phyloP scores from a whole-genome alignment of 1,140 invertebrate species.

The Bathynomus jamesi region DNA sequence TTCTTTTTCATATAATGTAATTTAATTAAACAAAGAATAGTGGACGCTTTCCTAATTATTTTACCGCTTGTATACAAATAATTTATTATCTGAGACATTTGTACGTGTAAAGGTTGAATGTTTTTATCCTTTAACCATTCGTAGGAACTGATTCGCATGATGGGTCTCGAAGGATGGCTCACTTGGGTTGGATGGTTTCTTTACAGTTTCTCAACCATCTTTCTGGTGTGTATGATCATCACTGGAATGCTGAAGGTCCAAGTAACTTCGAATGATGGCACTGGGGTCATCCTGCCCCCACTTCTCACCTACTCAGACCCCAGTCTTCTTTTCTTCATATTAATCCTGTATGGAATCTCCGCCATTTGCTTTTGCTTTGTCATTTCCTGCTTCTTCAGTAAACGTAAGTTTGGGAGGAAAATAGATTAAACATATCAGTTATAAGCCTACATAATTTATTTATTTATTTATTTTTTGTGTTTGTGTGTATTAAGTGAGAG shows the following conservation, averaged over 20 bases:
- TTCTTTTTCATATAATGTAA: too few relatives aligned
- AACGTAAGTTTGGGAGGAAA: slow-evolving; percentile 30
- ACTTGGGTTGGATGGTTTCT: slow-evolving; percentile 13
- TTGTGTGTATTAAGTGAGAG: background rate
- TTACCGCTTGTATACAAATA: too few relatives aligned
- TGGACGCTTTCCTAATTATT: too few relatives aligned
- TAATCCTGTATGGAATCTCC: slow-evolving; percentile 25
- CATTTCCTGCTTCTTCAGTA: slow-evolving; percentile 31
- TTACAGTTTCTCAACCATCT: slow-evolving; percentile 1
- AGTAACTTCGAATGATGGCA: slow-evolving; percentile 2
- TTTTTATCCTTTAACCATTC: too few relatives aligned
- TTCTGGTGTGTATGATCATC: background rate
- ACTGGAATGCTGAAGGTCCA: slow-evolving; percentile 7
- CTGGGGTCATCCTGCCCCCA: slow-evolving; percentile 2
- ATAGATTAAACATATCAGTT: background rate
- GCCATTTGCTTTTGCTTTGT: slow-evolving; percentile 29
- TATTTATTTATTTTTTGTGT: background rate
- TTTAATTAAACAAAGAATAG: too few relatives aligned
- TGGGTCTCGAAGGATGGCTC: slow-evolving; percentile 10
- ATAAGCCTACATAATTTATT: background rate
- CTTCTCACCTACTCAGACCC: slow-evolving; percentile 27
- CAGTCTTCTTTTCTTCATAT: slow-evolving; percentile 19
- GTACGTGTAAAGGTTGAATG: too few relatives aligned
- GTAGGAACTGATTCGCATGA: slow-evolving; percentile 9
- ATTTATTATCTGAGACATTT: too few relatives aligned